Percentiles rank a stretch among this genome's conserved stretches.
Evolutionary conservation across 53 echinoderm and acorn worm genomes (phyloP).

Genomic region (Zoroaster sp.): DNA sequence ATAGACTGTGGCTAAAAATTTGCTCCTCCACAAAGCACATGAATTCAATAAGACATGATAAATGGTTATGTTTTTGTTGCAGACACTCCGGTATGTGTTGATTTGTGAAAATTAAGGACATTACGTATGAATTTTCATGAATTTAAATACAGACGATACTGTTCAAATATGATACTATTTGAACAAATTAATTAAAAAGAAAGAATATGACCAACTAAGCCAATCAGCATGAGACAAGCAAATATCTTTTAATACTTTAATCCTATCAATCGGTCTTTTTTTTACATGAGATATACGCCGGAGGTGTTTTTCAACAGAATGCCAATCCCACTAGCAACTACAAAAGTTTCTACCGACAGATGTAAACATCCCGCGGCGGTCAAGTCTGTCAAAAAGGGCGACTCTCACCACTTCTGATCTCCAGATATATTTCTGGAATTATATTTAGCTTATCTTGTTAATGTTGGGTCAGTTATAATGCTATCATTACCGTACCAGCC

Average conservation of each 20-base stretch:
- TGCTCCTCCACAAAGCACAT: background rate
- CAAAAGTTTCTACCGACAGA: slow-evolving; percentile 24
- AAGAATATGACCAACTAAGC: background rate
- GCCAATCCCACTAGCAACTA: slow-evolving; percentile 1
- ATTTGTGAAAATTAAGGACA: background rate
- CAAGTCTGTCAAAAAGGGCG: slow-evolving; percentile 11
- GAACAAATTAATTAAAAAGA: slow-evolving; percentile 16
- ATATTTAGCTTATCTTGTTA: slow-evolving; percentile 50
- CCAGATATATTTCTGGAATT: slow-evolving; percentile 23
- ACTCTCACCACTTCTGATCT: slow-evolving; percentile 25
- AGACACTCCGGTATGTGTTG: background rate
- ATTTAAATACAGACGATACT: background rate
- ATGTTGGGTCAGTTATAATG: background rate
- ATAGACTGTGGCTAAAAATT: background rate
- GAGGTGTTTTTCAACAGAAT: background rate
- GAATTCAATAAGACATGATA: background rate
- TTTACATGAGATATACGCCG: background rate
- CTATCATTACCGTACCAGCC: background rate
- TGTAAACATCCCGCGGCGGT: slow-evolving; percentile 48
- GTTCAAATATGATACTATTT: background rate
- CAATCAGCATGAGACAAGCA: slow-evolving; percentile 7
- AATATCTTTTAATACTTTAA: background rate
- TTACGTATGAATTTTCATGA: background rate
- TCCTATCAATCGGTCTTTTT: background rate
- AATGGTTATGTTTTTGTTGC: background rate